These are phyloP conservation scores for Gymnorhina tibicen DNA, from an alignment of 2,113 vertebrate species.

Conservation along the genomic window DNA sequence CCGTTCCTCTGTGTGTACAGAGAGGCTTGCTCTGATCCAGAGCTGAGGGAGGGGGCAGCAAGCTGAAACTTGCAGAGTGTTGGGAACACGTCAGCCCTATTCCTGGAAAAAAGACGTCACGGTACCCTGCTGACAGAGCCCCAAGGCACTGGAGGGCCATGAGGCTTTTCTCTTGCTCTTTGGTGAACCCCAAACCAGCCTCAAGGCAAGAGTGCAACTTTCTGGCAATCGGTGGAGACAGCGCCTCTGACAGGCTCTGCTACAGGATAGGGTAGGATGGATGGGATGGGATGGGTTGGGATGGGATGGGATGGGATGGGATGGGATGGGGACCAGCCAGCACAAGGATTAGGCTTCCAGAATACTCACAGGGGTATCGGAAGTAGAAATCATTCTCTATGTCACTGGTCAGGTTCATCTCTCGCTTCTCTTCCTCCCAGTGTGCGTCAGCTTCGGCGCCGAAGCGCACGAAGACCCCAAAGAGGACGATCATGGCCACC, in stretches of 20 bases:
- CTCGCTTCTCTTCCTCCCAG: conserved; percentile 66
- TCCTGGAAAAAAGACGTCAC: background rate
- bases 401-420: conserved; percentile 78
- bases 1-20: background rate
- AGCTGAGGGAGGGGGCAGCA: background rate
- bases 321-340: background rate
- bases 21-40: conserved; percentile 11
- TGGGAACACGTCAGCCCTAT: conserved; percentile 22
- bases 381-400: conserved; percentile 95
- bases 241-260: background rate
- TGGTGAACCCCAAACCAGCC: background rate
- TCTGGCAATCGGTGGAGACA: fast-evolving
- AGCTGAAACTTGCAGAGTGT: background rate
- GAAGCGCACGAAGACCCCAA: conserved; percentile 90
- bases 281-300: too few relatives aligned
- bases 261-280: background rate
- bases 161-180: background rate
- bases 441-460: conserved; percentile 70
- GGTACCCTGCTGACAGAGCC: background rate
- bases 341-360: background rate
- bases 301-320: background rate
- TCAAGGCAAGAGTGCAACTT: background rate
- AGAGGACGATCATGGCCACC: conserved; percentile 85
- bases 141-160: background rate
- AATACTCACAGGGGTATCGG: conserved; percentile 94